Evolutionary conservation across 2,888 invertebrate species (phyloP).

Genomic region (Agrotis segetum): DNA sequence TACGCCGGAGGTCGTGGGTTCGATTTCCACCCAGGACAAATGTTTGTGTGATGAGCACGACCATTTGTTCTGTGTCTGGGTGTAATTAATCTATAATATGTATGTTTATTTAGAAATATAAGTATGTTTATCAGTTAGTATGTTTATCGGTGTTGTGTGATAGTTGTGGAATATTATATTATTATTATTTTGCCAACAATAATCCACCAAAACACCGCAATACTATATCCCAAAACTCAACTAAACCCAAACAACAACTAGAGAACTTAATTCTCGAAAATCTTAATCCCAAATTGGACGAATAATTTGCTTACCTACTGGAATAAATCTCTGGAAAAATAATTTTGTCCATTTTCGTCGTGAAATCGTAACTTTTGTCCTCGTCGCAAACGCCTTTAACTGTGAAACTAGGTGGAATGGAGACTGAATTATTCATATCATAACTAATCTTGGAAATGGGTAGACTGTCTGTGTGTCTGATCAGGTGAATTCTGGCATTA

Average conservation of each 20-base stretch:
- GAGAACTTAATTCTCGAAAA: conserved; percentile 31
- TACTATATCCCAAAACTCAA: conserved; percentile 18
- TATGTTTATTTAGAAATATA: no score
- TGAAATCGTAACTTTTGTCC: conserved; percentile 59
- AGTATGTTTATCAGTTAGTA: no score
- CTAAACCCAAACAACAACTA: conserved; percentile 31
- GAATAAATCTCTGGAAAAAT: conserved; percentile 61
- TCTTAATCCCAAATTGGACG: conserved; percentile 56
- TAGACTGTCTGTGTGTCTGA: conserved; percentile 62
- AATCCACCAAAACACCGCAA: background rate
- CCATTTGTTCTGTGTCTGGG: no score
- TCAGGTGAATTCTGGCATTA: background rate
- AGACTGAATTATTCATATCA: conserved; percentile 75
- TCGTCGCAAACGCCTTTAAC: conserved; percentile 50
- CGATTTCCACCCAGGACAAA: no score
- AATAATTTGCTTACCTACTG: conserved; percentile 54
- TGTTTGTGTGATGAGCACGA: no score
- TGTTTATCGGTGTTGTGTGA: no score
- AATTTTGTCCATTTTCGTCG: conserved; percentile 64
- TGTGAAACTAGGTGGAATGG: conserved; percentile 69
- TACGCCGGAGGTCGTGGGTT: no score
- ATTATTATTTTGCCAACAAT: no score
- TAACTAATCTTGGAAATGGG: conserved; percentile 57
- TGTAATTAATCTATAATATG: no score
- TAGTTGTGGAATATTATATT: no score